Conservation (phyloP, 2,888 invertebrate species). For the Hypsopygia costalis region DNA sequence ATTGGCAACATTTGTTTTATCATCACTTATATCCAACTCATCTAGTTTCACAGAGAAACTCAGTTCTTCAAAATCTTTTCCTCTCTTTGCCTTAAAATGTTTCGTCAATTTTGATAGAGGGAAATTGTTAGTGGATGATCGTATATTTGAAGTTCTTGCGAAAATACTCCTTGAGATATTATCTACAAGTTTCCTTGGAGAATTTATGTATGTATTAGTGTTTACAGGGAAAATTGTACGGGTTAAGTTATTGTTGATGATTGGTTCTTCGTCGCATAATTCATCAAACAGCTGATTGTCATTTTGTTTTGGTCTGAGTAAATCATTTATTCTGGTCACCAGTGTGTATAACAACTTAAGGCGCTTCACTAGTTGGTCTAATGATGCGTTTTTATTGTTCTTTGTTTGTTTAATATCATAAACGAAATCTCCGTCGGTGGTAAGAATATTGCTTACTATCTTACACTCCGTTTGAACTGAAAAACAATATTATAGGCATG, state of each 20-base stretch:
- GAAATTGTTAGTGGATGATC: slow-evolving; percentile 47
- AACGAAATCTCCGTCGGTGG: slow-evolving; percentile 34
- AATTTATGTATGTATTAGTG: slow-evolving; percentile 43
- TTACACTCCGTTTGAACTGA: slow-evolving; percentile 65
- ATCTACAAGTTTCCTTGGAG: slow-evolving; percentile 32
- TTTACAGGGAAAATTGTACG: slow-evolving; percentile 43
- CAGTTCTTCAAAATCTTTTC: slow-evolving; percentile 34
- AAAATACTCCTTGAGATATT: slow-evolving; percentile 56
- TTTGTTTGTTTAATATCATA: slow-evolving; percentile 40
- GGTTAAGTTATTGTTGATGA: slow-evolving; percentile 36
- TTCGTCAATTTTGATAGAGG: slow-evolving; percentile 52
- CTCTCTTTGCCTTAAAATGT: slow-evolving; percentile 42
- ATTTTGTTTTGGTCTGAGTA: slow-evolving; percentile 56
- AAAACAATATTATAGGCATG: slow-evolving; percentile 16
- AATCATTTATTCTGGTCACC: slow-evolving; percentile 46
- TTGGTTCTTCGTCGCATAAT: slow-evolving; percentile 27
- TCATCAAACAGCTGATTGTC: slow-evolving; percentile 52
- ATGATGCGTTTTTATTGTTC: slow-evolving; percentile 30
- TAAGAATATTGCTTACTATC: slow-evolving; percentile 56
- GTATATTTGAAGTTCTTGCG: slow-evolving; percentile 43
- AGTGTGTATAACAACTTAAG: slow-evolving; percentile 62
- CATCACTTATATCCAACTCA: slow-evolving; percentile 34
- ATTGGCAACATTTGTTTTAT: slow-evolving; percentile 18
- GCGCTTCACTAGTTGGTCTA: slow-evolving; percentile 54
- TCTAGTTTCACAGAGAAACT: slow-evolving; percentile 65